Evolutionary conservation across 2,113 vertebrate genomes (phyloP).

Genomic region (Bombycilla garrulus): DNA sequence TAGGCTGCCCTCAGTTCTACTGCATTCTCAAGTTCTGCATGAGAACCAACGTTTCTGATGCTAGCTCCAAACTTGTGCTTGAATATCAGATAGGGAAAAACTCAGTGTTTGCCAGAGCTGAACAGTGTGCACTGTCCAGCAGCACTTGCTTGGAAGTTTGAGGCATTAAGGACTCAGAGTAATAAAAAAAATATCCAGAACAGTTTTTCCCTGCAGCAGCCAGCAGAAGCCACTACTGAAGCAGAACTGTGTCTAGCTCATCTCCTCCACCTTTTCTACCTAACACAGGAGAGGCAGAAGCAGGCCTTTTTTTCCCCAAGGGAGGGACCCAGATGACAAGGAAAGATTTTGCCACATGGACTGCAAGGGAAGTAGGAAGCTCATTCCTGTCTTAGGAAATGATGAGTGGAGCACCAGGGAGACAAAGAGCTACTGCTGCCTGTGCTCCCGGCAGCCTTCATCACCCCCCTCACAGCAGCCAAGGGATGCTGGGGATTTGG

Average conservation of each 20-base stretch:
- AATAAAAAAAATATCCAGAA: not conserved
- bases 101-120: not conserved
- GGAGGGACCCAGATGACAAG: not conserved
- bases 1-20: not conserved
- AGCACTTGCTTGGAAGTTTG: not conserved
- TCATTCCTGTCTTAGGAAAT: not conserved
- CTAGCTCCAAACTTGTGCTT: not conserved
- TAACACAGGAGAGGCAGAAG: not conserved
- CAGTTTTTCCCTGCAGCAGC: not conserved
- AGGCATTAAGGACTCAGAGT: not conserved
- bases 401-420: not conserved
- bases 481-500: not conserved
- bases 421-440: not conserved
- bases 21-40: not conserved
- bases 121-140: fast-evolving
- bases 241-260: not conserved
- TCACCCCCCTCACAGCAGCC: fast-evolving
- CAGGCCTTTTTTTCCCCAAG: not conserved
- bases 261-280: not conserved
- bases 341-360: not conserved
- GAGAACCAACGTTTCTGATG: not conserved
- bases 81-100: not conserved
- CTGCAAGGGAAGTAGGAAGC: not conserved
- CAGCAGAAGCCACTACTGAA: not conserved
- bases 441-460: fast-evolving